phyloP scores from a whole-genome alignment of 1,140 invertebrate species.

The Lasioglossum albipes region DNA sequence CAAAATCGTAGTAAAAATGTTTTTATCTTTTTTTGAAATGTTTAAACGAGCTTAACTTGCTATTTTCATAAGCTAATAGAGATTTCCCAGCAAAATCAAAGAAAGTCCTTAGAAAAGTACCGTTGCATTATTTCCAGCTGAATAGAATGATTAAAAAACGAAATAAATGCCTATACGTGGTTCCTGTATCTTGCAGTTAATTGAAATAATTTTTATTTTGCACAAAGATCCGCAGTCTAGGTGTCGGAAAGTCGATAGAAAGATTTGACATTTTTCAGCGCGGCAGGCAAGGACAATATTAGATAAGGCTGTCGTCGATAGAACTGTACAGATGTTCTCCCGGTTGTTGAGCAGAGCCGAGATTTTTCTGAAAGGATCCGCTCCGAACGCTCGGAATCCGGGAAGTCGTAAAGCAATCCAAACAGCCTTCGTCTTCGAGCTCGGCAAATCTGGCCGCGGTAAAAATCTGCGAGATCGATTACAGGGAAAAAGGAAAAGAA shows the following conservation, averaged over 20 bases:
- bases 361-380: conserved; percentile 33
- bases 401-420: conserved; percentile 53
- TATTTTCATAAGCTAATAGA: too few species aligned
- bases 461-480: conserved; percentile 25
- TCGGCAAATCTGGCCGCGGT: conserved; percentile 18
- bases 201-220: too few species aligned
- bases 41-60: too few species aligned
- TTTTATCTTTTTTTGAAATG: too few species aligned
- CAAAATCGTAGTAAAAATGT: too few species aligned
- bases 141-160: too few species aligned
- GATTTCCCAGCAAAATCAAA: too few species aligned
- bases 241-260: conserved; percentile 43
- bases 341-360: neutral
- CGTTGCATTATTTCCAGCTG: too few species aligned
- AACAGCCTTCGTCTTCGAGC: conserved; percentile 18
- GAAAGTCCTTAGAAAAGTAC: too few species aligned
- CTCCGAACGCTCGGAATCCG: conserved; percentile 21
- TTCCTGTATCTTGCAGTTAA: too few species aligned
- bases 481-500: neutral
- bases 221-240: too few species aligned
- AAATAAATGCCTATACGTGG: too few species aligned
- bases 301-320: conserved; percentile 56
- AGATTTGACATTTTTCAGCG: conserved; percentile 50
- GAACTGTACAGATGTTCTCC: conserved; percentile 19
- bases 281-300: conserved; percentile 55